Evolutionary conservation across 1,140 invertebrate genomes (phyloP).

Genomic region (Thrips palmi): DNA sequence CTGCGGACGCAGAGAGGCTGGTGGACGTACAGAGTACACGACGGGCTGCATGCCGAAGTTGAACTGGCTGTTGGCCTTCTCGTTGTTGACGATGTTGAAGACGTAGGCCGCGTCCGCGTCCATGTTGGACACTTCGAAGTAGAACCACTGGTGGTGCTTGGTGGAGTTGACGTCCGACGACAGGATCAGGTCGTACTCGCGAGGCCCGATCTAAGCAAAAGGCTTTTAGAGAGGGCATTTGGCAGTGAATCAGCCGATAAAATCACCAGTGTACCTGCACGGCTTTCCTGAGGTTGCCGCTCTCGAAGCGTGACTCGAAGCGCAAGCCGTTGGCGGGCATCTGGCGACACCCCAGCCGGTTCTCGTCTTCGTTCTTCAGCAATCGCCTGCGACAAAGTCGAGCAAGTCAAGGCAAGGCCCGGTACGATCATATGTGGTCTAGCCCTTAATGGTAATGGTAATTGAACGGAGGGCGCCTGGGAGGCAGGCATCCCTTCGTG

Average conservation of each 20-base stretch:
- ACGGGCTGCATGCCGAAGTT: constrained; percentile 86
- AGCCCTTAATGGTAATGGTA: no score
- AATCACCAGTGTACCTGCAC: constrained; percentile 55
- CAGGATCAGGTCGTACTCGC: constrained; percentile 73
- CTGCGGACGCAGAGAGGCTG: background rate
- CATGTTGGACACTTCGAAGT: constrained; percentile 70
- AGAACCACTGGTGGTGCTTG: constrained; percentile 80
- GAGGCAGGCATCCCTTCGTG: no score
- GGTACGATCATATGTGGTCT: background rate
- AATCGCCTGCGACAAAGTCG: constrained; percentile 3
- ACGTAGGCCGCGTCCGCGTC: constrained; percentile 46
- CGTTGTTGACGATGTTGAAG: constrained; percentile 84
- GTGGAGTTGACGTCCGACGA: constrained; percentile 70
- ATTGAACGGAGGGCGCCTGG: no score
- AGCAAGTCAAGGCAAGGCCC: background rate
- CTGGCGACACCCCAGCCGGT: constrained; percentile 30
- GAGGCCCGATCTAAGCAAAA: constrained; percentile 35
- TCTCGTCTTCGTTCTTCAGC: constrained; percentile 35
- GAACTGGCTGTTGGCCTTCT: constrained; percentile 77
- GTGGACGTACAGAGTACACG: constrained; percentile 51
- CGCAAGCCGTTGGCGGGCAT: constrained; percentile 32
- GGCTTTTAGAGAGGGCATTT: constrained; percentile 8
- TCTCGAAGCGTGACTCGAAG: constrained; percentile 82
- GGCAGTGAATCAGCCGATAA: constrained; percentile 5
- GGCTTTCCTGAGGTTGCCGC: constrained; percentile 73